These are phyloP conservation scores for Podarcis siculus DNA, from an alignment of 2,797 vertebrate species.

Conservation along the genomic window DNA sequence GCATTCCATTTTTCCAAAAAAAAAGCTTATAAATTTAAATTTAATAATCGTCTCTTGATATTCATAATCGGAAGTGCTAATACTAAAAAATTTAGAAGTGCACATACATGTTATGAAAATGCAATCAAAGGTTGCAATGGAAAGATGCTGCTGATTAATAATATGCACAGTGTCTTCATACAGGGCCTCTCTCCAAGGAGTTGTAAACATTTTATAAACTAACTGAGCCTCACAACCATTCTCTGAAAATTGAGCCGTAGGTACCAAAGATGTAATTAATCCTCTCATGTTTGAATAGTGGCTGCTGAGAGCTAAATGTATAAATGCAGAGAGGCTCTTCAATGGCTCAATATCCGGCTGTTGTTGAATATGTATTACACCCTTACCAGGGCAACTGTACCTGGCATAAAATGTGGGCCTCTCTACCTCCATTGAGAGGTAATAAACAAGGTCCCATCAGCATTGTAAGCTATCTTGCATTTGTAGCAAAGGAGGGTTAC, in stretches of 20 bases:
- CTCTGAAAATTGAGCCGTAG: slow-evolving; percentile 14
- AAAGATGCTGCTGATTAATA: slow-evolving; percentile 22
- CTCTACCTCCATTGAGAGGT: neutral
- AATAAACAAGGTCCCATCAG: neutral
- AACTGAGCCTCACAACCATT: slow-evolving; percentile 2
- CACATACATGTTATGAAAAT: neutral
- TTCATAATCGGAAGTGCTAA: neutral
- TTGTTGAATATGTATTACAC: neutral
- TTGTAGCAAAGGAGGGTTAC: neutral
- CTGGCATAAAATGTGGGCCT: neutral
- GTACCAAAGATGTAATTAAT: slow-evolving; percentile 17
- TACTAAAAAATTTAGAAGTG: neutral
- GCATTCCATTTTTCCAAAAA: neutral
- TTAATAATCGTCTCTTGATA: neutral
- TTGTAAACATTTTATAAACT: slow-evolving; percentile 17
- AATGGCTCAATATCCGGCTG: neutral
- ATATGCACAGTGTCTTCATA: neutral
- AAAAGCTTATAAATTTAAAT: neutral
- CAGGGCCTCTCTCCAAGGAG: neutral
- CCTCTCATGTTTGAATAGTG: slow-evolving; percentile 20
- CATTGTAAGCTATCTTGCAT: neutral
- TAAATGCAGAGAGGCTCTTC: neutral
- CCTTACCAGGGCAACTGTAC: neutral
- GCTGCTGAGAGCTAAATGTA: neutral
- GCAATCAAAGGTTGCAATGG: slow-evolving; percentile 12